phyloP scores from a whole-genome alignment of 2,113 vertebrate genomes.

The Corythornis cristatus region DNA sequence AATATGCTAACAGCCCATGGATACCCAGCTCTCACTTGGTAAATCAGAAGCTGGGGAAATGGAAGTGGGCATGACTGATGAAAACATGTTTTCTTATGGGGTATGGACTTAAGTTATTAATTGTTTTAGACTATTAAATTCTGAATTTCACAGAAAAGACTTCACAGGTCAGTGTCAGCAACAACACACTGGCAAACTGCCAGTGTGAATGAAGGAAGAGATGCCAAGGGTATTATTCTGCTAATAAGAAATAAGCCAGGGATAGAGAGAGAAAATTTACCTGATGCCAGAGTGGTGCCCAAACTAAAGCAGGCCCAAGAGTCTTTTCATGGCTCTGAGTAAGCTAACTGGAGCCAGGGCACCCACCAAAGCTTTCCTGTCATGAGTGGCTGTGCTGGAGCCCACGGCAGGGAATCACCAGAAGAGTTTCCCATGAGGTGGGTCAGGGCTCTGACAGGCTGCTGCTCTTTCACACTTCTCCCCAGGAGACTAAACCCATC shows the following conservation, averaged over 20 bases:
- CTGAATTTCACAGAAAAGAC: background rate
- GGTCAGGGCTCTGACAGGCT: background rate
- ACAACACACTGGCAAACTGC: background rate
- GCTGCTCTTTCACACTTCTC: constrained; percentile 32
- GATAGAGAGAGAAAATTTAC: background rate
- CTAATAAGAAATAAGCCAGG: background rate
- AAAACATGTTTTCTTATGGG: background rate
- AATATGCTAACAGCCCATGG: background rate
- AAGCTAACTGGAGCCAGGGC: background rate
- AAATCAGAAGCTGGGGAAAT: background rate
- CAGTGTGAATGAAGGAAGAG: background rate
- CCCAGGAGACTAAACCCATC: constrained; percentile 31
- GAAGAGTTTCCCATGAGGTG: background rate
- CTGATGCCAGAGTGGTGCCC: background rate
- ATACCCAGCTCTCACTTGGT: background rate
- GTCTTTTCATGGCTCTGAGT: background rate
- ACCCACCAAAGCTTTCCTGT: background rate
- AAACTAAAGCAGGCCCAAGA: background rate
- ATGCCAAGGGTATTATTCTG: background rate
- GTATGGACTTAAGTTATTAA: background rate
- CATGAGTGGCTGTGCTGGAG: background rate
- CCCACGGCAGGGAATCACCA: background rate
- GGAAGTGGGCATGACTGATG: background rate
- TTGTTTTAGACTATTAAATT: background rate
- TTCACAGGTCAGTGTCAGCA: background rate